A percentile compares a stretch with the other conserved stretches of the same genome.
Evolutionary conservation across 2,797 vertebrate genomes (phyloP).

Genomic region (Discoglossus pictus): DNA sequence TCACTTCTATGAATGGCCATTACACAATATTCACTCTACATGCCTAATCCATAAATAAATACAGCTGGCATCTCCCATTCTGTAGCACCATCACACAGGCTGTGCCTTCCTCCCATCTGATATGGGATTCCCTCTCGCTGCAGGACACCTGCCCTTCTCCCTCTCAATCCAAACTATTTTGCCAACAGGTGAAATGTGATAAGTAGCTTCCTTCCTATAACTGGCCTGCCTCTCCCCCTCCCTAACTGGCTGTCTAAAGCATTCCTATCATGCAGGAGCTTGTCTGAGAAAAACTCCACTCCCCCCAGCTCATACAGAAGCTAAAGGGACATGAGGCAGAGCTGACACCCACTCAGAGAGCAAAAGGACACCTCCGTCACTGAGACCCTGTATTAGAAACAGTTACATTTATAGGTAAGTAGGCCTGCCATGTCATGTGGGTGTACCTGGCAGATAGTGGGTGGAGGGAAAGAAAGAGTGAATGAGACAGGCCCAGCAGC

Average conservation of each 20-base stretch:
- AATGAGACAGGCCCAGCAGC: no score
- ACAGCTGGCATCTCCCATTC: no score
- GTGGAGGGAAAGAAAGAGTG: no score
- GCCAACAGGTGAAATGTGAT: constrained; percentile 22
- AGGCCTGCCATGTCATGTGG: background rate
- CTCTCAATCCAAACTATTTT: no score
- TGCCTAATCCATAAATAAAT: no score
- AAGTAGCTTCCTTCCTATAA: background rate
- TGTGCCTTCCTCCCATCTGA: no score
- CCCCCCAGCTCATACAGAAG: constrained; percentile 7
- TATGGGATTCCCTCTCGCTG: no score
- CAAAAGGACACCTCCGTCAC: constrained; percentile 5
- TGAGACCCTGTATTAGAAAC: constrained; percentile 1
- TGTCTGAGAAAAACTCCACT: constrained; percentile 6
- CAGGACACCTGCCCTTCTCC: no score
- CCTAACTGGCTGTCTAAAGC: background rate
- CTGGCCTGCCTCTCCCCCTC: background rate
- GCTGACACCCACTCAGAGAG: background rate
- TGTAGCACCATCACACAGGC: no score
- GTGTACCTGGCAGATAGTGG: no score
- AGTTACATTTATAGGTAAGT: constrained; percentile 28
- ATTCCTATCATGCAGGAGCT: constrained; percentile 45
- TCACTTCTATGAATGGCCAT: no score
- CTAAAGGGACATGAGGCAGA: constrained; percentile 30
- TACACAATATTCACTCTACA: no score